Evolutionary conservation across 1,140 invertebrate genomes (phyloP), one percentile per base, ranked within the genome.

Genomic region (Pseudomyrmex dendroicus): DNA sequence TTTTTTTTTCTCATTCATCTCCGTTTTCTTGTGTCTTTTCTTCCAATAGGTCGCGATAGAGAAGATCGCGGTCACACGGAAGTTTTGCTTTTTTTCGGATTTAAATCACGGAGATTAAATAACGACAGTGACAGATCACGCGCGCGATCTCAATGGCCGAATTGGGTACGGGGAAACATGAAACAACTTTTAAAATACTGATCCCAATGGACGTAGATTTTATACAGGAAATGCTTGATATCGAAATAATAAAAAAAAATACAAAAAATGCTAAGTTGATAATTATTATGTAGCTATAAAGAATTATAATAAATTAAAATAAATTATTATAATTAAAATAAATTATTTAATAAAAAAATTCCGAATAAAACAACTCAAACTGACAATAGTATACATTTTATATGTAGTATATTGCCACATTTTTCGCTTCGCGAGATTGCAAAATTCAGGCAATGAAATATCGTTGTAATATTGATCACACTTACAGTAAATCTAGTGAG

Each of bases 41-140:
- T 25, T 57, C 13, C 54, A 66, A 59, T 35, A 78, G 52, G 9
- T 48, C 54, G n/a, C 15, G 67, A 56, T 46, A 7, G 35, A n/a
- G 35, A 10, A 22, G 44, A 22, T 35, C 25, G 44, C n/a, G 44
- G 12, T 44, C 25, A 17, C 20, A 70, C 5, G 25, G 15, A 13
- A 59, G 9, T 22, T n/a, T 50, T 10, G 17, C 25, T 44, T 10
- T 7, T 3, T 3, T 8, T 10, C 44, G n/a, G 70, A 10, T 74
- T 61, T 25, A 66, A 72, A 85, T 73, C 62, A 61, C n/a, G 22
- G 1, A 68, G 13, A 84, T 64, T 57, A 70, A 85, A 70, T 66
- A 66, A 64, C 50, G 46, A 17, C 22, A 52, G 61, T 85, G 54
- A 67, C 44, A 50, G 13, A 70, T 22, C 17, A 13, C 13, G 61